Conservation (phyloP, 1,140 invertebrate species). For the Procambarus virginalis region DNA sequence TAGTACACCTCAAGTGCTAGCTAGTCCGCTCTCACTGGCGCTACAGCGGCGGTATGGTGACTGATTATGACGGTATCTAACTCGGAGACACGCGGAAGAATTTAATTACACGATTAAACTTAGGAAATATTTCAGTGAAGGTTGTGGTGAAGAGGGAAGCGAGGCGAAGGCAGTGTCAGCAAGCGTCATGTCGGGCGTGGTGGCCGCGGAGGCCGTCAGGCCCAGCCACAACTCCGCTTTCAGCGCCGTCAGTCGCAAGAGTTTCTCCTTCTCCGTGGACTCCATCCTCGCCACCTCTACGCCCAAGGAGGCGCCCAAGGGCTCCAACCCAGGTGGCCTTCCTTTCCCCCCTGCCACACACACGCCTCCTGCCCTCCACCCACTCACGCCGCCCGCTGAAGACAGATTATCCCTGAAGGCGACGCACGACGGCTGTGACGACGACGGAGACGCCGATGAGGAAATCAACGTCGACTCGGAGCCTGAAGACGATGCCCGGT, state of each 20-base stretch:
- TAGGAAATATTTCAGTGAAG: background rate
- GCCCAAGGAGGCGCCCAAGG: slow-evolving; percentile 17
- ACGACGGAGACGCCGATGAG: slow-evolving; percentile 38
- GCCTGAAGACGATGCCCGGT: slow-evolving; percentile 18
- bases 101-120: background rate
- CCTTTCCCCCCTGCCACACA: background rate
- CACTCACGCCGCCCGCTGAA: slow-evolving; percentile 37
- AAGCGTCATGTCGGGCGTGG: slow-evolving; percentile 33
- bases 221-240: slow-evolving; percentile 66
- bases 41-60: background rate
- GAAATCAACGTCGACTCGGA: slow-evolving; percentile 62
- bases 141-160: background rate
- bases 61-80: background rate
- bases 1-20: background rate
- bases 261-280: slow-evolving; percentile 53
- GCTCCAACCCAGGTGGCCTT: background rate
- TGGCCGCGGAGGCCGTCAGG: slow-evolving; percentile 52
- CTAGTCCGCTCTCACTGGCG: background rate
- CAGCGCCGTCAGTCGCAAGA: slow-evolving; percentile 62
- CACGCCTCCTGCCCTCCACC: slow-evolving; percentile 9
- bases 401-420: slow-evolving; percentile 41
- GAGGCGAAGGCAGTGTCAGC: no score
- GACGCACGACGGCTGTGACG: slow-evolving; percentile 12
- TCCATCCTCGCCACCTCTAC: slow-evolving; percentile 32
- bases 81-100: background rate